A percentile compares a stretch with the other conserved stretches of the same genome.
Conservation (phyloP, 2,888 invertebrate species). For the Ormyrus nitidulus region DNA sequence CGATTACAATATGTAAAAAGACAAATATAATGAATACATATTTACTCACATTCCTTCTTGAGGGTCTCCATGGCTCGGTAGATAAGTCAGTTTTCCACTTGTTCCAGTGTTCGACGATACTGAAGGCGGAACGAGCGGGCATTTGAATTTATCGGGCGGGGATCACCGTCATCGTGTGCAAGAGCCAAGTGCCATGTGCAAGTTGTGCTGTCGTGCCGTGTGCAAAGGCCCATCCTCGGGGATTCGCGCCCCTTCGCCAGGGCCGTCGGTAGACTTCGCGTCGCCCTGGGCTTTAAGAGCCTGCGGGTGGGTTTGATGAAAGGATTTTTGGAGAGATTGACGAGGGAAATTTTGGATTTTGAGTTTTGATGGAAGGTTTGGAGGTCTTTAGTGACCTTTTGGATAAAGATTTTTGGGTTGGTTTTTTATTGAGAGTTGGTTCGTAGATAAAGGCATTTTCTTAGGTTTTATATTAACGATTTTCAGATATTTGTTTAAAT, state of each 20-base stretch:
- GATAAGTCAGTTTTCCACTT: slow-evolving; percentile 53
- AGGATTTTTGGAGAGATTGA: too few species aligned
- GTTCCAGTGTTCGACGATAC: slow-evolving; percentile 33
- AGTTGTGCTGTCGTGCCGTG: slow-evolving; percentile 40
- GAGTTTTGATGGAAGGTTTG: too few species aligned
- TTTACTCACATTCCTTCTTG: slow-evolving; percentile 44
- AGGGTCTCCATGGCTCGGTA: slow-evolving; percentile 24
- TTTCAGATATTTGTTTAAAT: too few species aligned
- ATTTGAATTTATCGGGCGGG: slow-evolving; percentile 53
- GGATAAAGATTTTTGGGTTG: too few species aligned
- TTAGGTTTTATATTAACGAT: too few species aligned
- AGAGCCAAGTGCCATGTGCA: slow-evolving; percentile 29
- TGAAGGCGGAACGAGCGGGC: slow-evolving; percentile 27
- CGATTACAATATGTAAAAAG: neutral
- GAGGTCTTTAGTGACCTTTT: too few species aligned
- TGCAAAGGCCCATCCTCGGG: slow-evolving; percentile 43
- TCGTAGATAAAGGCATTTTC: too few species aligned
- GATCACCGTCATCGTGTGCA: slow-evolving; percentile 38
- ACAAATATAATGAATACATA: neutral
- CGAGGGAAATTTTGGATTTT: too few species aligned
- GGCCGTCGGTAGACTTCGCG: neutral
- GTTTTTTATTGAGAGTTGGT: too few species aligned
- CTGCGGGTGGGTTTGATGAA: too few species aligned
- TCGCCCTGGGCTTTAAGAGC: neutral
- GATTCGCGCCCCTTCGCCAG: neutral